These are phyloP conservation scores for Chionoecetes opilio DNA, from an alignment of 1,140 invertebrate genomes.

Conservation along the genomic window DNA sequence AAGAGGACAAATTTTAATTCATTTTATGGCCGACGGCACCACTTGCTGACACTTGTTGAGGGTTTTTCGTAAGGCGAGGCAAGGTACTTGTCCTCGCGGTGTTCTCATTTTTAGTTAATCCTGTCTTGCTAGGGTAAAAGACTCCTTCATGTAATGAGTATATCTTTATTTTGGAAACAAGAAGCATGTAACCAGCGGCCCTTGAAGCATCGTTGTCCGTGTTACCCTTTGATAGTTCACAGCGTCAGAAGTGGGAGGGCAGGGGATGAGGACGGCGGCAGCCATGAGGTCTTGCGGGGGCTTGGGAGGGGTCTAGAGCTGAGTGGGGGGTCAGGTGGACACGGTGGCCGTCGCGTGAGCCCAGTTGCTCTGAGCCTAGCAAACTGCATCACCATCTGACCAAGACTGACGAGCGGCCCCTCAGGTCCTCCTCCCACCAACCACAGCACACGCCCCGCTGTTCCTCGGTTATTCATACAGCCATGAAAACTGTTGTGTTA, in stretches of 20 bases:
- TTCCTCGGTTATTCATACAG: background rate
- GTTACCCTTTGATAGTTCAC: constrained; percentile 14
- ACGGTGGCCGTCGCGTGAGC: background rate
- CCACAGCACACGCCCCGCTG: background rate
- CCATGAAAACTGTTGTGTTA: background rate
- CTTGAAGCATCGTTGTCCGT: background rate
- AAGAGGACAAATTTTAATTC: too few species aligned
- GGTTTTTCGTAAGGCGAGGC: too few species aligned
- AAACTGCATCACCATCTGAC: constrained; percentile 18
- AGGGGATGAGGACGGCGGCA: background rate
- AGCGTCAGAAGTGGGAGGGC: background rate
- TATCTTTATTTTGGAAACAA: background rate
- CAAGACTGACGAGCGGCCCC: background rate
- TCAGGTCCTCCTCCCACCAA: background rate
- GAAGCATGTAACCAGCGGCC: constrained; percentile 3
- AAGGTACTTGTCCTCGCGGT: too few species aligned
- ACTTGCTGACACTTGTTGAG: too few species aligned
- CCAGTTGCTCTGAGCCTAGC: background rate
- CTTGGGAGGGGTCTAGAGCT: background rate
- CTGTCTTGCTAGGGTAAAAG: background rate
- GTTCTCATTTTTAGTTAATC: too few species aligned
- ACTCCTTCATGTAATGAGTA: background rate
- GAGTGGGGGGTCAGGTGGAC: background rate
- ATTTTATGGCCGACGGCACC: too few species aligned
- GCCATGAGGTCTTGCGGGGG: background rate